Percentiles rank a stretch among this genome's conserved stretches.
These are phyloP conservation scores for Aphaenogaster rudis DNA, from an alignment of 1,140 invertebrate species.

Conservation along the genomic window DNA sequence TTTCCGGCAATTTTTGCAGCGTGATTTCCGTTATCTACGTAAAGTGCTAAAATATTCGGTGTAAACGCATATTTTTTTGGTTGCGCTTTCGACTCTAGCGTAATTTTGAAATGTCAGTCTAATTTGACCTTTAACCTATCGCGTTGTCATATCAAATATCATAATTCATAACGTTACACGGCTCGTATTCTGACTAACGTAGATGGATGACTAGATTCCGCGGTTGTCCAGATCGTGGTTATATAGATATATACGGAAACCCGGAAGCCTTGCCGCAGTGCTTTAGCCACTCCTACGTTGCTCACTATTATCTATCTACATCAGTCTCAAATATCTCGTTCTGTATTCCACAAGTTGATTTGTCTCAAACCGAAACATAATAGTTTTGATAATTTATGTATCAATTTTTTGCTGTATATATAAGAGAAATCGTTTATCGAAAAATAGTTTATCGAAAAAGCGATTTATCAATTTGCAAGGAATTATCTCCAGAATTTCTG, in stretches of 20 bases:
- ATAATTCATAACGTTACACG: conserved; percentile 50
- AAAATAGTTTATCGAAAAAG: not conserved
- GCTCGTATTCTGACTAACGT: conserved; percentile 31
- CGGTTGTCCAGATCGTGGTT: not conserved
- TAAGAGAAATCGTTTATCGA: not conserved
- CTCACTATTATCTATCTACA: conserved; percentile 24
- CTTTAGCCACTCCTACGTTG: not conserved
- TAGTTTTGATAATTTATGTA: not conserved
- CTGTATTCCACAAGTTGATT: not conserved
- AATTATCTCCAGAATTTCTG: conserved; percentile 2
- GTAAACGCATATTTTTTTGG: not conserved
- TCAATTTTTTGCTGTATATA: not conserved
- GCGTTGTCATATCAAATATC: conserved; percentile 47
- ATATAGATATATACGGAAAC: conserved; percentile 23
- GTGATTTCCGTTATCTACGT: conserved; percentile 3
- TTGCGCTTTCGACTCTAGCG: not conserved
- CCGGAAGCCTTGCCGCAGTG: not conserved
- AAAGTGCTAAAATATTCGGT: not conserved
- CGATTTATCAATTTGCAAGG: not conserved
- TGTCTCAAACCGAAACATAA: not conserved
- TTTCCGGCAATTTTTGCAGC: not conserved
- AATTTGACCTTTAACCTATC: conserved; percentile 37
- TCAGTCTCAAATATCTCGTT: conserved; percentile 28
- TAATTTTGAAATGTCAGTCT: conserved; percentile 37
- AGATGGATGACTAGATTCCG: conserved; percentile 40